Base-by-base conservation (phyloP, 2,113 vertebrate species). In the Psettodes erumei region DNA sequence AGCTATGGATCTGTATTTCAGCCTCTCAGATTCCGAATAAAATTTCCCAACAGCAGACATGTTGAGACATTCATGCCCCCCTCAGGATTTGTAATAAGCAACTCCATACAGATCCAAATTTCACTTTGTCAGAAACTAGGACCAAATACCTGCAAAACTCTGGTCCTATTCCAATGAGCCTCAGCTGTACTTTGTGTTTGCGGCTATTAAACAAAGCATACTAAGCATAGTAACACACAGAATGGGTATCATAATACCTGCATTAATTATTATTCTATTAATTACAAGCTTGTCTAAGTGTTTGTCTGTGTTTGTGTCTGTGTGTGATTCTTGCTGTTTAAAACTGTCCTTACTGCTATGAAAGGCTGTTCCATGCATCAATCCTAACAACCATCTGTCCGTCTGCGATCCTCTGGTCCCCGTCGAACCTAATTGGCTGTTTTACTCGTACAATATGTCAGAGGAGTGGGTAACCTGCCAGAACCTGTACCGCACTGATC, bases 371-470 rank as follows among this genome's bases (percentile, higher is more conserved):
- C 40, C 23, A 53, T 12, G 27, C 48, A 48, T 55, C 40, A 70
- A 71, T 61, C 53, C 40, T 55, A 33, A 48, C 42, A 72, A 51
- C 21, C 74, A 83, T 64, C 71, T 68, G 45, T 53, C 25, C 71
- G 65, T 40, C 38, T 58, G 33, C 32, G n/a, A 28, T n/a, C n/a
- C n/a, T n/a, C n/a, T n/a, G 35, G 33, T 42, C 53, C 18, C 68
- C 37, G 18, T 77, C n/a, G 40, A 0, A 69, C 8, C n/a, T 33
- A 60, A 67, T 38, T 56, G 54, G 19, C 53, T 68, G 21, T 79
- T 75, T 77, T 71, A 71, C 75, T 73, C 27, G 33, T 30, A 21
- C 56, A 53, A 53, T 42, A 43, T 64, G 45, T 64, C 53, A 79
- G 35, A 12, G 48, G 30, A 61, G 59, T 0, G 6, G 25, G 19